A percentile compares a stretch with the other conserved stretches of the same genome.
Evolutionary conservation across 2,113 vertebrate genomes (phyloP).

Genomic region (Apaloderma vittatum): DNA sequence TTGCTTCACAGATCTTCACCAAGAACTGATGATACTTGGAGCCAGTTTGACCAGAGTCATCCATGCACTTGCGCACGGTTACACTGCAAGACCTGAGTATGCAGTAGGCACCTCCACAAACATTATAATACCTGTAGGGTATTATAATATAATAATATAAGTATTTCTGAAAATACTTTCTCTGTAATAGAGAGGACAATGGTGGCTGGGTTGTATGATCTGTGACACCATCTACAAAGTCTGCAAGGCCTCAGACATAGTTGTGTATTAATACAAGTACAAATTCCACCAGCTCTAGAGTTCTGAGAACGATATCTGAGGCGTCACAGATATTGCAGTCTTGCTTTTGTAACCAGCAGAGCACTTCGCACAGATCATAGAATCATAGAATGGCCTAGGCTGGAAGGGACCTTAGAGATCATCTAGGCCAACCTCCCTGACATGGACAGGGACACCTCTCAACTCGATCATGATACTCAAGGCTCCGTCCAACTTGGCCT

Average conservation of each 20-base stretch:
- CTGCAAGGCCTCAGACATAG: not conserved
- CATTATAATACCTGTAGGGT: not conserved
- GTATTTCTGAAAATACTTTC: not conserved
- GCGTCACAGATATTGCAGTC: not conserved
- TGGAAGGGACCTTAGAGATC: too few species aligned
- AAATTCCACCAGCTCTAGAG: not conserved
- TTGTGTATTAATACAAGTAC: not conserved
- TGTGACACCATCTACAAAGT: not conserved
- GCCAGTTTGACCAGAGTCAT: not conserved
- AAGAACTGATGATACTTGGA: not conserved
- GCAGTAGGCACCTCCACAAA: not conserved
- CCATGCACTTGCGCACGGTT: rapidly evolving
- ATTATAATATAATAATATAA: too few species aligned
- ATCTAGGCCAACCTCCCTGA: too few species aligned
- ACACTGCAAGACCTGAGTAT: not conserved
- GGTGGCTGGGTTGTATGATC: not conserved
- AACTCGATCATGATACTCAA: too few species aligned
- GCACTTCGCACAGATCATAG: not conserved
- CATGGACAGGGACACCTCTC: too few species aligned
- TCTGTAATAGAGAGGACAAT: not conserved
- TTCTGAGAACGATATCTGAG: not conserved
- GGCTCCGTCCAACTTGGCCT: too few species aligned
- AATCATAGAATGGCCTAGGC: too few species aligned
- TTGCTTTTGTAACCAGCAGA: not conserved
- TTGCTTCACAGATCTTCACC: not conserved